A percentile compares a stretch with the other conserved stretches of the same genome.
These are phyloP conservation scores for Acrobasis repandana DNA, from an alignment of 2,888 invertebrate genomes.

Conservation along the genomic window DNA sequence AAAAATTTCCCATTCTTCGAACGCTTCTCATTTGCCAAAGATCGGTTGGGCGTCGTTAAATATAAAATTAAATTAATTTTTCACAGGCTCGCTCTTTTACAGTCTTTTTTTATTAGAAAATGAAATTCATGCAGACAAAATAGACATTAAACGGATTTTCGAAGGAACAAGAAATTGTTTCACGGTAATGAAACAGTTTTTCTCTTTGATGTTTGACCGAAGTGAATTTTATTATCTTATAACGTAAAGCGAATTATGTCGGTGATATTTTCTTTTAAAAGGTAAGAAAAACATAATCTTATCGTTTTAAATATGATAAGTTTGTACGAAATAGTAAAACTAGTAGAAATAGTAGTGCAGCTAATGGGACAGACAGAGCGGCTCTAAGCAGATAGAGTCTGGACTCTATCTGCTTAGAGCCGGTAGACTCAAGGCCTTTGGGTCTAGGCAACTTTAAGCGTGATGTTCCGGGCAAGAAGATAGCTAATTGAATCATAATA, in stretches of 20 bases:
- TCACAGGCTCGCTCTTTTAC: slow-evolving; percentile 25
- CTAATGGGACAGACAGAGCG: too few species aligned
- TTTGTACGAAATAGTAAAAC: background rate
- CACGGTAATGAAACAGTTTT: slow-evolving; percentile 16
- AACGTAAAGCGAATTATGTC: slow-evolving; percentile 9
- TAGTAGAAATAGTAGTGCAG: too few species aligned
- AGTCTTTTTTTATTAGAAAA: slow-evolving; percentile 3
- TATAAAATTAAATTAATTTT: slow-evolving; percentile 39
- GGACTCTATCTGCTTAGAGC: too few species aligned
- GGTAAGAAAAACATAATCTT: background rate
- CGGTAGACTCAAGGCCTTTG: too few species aligned
- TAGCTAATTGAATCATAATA: too few species aligned
- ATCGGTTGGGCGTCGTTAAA: slow-evolving; percentile 57
- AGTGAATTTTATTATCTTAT: slow-evolving; percentile 18
- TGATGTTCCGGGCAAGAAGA: too few species aligned
- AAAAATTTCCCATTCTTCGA: slow-evolving; percentile 53
- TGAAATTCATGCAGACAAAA: slow-evolving; percentile 9
- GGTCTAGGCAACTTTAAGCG: too few species aligned
- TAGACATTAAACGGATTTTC: slow-evolving; percentile 7
- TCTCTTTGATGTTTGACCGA: slow-evolving; percentile 11
- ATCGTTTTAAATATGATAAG: background rate
- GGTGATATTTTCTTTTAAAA: background rate
- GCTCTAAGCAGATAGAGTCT: too few species aligned
- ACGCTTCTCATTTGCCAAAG: slow-evolving; percentile 59
- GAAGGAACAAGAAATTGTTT: slow-evolving; percentile 5